Evolutionary conservation across 2,888 invertebrate genomes (phyloP), one percentile per base, ranked within the genome.

Genomic region (Rhamphomyia laevipes): DNA sequence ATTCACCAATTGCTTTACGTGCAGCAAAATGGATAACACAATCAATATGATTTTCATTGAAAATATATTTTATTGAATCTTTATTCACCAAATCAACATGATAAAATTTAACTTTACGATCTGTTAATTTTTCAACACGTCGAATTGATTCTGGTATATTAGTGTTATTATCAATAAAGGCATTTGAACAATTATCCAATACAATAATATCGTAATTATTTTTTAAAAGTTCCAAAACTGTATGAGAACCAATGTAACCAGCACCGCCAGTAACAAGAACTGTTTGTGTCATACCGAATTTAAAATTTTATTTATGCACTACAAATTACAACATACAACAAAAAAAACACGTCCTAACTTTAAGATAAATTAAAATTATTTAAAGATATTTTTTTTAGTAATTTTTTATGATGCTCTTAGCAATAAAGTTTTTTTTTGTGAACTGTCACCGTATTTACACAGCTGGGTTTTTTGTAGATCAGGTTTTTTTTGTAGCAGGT

Each of bases 161-260:
- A 45, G 88, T 86, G 4, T 82, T 77, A 0, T 84, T 81, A 53
- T 74, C 70, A 0, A 82, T 83, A 40, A 76, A 74, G 2, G 74
- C 75, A 66, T 93, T 93, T 21, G 80, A 78, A 63, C 92, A 86
- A 73, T 93, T 93, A 69, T 94, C 93, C 51, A 92, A 77, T 11
- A 86, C 86, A 15, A 92, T 74, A 2, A 86, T 85, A 40, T 82
- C 77, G 63, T 88, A 87, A 0, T 86, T 87, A 7, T 81, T 81
- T 53, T 86, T 77, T 16, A 92, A 66, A 7, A 94, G 76, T 63
- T 91, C 89, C 16, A 93, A 77, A 33, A 91, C 83, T 55, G 87
- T 85, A 63, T 94, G 94, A 61, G 88, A 89, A 45, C 92, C 94
- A 53, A 94, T 90, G 73, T 90, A 94, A 7, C 94, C 93, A 2